Percentiles rank a stretch among this genome's conserved stretches.
These are phyloP conservation scores for Apomyelois bistriatella DNA, from an alignment of 2,888 invertebrate species.

Conservation along the genomic window DNA sequence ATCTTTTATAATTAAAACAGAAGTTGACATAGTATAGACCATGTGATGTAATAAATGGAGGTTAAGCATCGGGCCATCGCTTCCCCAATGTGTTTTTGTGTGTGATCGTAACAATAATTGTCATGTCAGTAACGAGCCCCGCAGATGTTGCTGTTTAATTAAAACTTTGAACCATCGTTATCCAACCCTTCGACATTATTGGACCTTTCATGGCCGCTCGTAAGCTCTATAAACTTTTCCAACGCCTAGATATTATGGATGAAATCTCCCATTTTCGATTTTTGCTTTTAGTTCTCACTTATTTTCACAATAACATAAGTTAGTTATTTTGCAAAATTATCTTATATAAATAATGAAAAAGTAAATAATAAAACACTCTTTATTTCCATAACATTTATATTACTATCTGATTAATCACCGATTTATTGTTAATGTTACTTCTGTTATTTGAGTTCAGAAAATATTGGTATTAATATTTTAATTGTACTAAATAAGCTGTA, in stretches of 20 bases:
- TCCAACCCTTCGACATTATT: conserved; percentile 63
- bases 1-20: no score
- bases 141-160: conserved; percentile 74
- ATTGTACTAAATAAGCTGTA: no score
- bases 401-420: no score
- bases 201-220: conserved; percentile 45
- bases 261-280: conserved; percentile 44
- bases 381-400: no score
- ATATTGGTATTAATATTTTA: no score
- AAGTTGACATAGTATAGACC: background rate
- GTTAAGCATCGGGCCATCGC: conserved; percentile 15
- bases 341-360: no score
- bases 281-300: conserved; percentile 14
- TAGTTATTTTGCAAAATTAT: no score
- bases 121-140: conserved; percentile 53
- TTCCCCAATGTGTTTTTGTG: conserved; percentile 44
- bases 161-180: conserved; percentile 69
- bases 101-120: conserved; percentile 60
- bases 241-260: conserved; percentile 34
- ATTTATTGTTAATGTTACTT: no score
- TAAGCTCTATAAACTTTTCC: conserved; percentile 52
- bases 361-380: no score
- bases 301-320: no score
- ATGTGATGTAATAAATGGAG: background rate
- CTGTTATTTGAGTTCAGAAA: no score